A percentile compares a stretch with the other conserved stretches of the same genome.
These are phyloP conservation scores for Protobothrops flavoviridis DNA, from an alignment of 2,113 vertebrate genomes.

Conservation along the genomic window DNA sequence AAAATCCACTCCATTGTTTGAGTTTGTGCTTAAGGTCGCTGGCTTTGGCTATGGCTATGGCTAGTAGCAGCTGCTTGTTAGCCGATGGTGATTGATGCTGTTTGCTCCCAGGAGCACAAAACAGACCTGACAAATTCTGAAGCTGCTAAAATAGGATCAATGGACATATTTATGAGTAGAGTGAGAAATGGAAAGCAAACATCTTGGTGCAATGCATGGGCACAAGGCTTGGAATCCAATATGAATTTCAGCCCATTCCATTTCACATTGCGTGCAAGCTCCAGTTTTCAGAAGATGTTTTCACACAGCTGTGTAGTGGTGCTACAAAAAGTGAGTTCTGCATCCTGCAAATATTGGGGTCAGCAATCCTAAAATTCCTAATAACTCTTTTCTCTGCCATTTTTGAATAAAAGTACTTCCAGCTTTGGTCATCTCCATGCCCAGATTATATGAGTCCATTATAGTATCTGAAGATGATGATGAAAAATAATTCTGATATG, in stretches of 20 bases:
- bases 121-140: conserved; percentile 25
- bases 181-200: conserved; percentile 33
- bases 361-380: neutral
- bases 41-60: conserved; percentile 1
- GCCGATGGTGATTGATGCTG: conserved; percentile 28
- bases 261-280: conserved; percentile 17
- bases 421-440: neutral
- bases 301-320: neutral
- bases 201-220: neutral
- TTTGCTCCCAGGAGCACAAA: conserved; percentile 28
- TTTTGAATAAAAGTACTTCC: neutral
- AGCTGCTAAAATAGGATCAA: conserved; percentile 33
- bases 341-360: neutral
- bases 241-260: conserved; percentile 31
- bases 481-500: neutral
- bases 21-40: conserved; percentile 24
- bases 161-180: conserved; percentile 6
- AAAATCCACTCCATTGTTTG: neutral
- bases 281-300: neutral
- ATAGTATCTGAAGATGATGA: too few species aligned
- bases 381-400: neutral
- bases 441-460: neutral
- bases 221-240: neutral
- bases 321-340: neutral
- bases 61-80: conserved; percentile 9